phyloP scores from a whole-genome alignment of 1,140 invertebrate genomes.

The Chironomus tepperi region DNA sequence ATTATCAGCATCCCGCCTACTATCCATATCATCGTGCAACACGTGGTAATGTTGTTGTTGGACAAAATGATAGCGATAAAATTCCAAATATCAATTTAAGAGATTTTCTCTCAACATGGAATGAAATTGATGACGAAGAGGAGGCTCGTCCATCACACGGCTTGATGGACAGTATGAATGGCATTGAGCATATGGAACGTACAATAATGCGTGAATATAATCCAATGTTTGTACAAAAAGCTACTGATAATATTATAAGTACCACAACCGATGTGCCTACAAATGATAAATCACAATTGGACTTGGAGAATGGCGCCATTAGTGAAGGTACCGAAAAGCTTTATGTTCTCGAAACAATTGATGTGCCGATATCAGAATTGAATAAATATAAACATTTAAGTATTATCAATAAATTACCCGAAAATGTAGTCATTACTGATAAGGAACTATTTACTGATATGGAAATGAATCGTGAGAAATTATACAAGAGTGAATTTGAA shows the following conservation, averaged over 20 bases:
- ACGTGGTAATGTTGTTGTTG: neutral
- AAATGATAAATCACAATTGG: constrained; percentile 16
- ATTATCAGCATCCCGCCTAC: neutral
- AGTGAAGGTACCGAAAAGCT: constrained; percentile 26
- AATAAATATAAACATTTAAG: constrained; percentile 25
- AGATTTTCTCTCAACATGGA: constrained; percentile 38
- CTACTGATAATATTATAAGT: constrained; percentile 37
- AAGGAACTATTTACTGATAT: neutral
- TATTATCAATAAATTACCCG: constrained; percentile 24
- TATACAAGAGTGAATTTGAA: neutral
- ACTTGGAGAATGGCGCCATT: neutral
- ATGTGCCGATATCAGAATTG: constrained; percentile 31
- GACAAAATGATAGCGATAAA: constrained; percentile 10
- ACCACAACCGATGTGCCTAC: constrained; percentile 34
- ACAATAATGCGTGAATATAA: constrained; percentile 22
- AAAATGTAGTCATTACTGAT: constrained; percentile 24
- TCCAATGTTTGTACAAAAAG: constrained; percentile 31
- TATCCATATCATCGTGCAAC: constrained; percentile 16
- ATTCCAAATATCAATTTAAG: constrained; percentile 29
- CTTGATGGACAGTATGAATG: neutral
- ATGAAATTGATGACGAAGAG: constrained; percentile 37
- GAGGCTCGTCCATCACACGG: neutral
- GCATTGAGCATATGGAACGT: neutral
- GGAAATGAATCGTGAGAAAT: constrained; percentile 11
- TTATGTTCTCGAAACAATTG: constrained; percentile 37